Evolutionary conservation across 2,113 vertebrate genomes (phyloP).

Genomic region (Istiophorus platypterus): DNA sequence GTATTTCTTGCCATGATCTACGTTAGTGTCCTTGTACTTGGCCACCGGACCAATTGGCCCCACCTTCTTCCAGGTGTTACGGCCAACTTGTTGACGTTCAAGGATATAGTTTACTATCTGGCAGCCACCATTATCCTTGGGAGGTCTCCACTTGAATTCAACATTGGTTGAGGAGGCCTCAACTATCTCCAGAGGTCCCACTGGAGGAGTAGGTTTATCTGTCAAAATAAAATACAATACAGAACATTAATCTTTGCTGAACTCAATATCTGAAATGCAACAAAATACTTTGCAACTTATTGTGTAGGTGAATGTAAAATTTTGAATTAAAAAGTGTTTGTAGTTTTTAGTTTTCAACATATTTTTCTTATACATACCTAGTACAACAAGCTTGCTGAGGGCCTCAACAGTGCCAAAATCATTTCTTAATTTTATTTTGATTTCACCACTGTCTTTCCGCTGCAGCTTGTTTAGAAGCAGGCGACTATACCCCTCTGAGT

Average conservation of each 20-base stretch:
- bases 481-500: constrained; percentile 72
- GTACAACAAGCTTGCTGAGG: constrained; percentile 82
- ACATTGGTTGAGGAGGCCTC: constrained; percentile 79
- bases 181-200: constrained; percentile 89
- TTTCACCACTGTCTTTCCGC: constrained; percentile 89
- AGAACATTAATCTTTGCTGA: background rate
- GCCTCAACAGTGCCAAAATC: constrained; percentile 86
- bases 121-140: constrained; percentile 89
- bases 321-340: background rate
- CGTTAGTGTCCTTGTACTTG: constrained; percentile 85
- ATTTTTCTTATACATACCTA: constrained; percentile 82
- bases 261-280: too few relatives aligned
- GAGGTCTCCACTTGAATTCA: constrained; percentile 88
- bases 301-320: background rate
- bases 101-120: constrained; percentile 86
- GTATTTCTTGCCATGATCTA: constrained; percentile 90
- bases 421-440: constrained; percentile 91
- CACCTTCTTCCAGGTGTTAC: constrained; percentile 89
- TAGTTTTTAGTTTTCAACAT: too few relatives aligned
- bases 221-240: background rate
- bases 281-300: background rate
- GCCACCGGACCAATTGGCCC: constrained; percentile 82
- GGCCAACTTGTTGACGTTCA: constrained; percentile 88
- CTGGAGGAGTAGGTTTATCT: constrained; percentile 90
- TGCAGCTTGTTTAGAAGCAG: constrained; percentile 85